Conservation (phyloP, 1,140 invertebrate genomes). For the Pseudomyrmex pallidus region DNA sequence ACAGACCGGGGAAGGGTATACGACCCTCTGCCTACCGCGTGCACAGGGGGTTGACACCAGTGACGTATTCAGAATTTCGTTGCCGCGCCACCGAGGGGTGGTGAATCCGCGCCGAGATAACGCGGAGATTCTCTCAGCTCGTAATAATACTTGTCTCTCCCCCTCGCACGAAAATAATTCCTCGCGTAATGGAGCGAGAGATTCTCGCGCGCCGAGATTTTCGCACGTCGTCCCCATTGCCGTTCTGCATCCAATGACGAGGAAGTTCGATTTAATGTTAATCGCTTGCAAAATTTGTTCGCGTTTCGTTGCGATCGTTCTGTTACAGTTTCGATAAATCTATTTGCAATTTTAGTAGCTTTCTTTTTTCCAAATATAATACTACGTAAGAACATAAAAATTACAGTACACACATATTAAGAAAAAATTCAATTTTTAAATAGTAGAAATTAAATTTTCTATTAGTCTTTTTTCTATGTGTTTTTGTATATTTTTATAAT, state of each 20-base stretch:
- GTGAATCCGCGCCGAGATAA: constrained; percentile 37
- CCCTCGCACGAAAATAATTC: constrained; percentile 37
- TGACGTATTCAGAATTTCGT: constrained; percentile 73
- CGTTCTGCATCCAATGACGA: not conserved
- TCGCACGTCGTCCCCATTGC: not conserved
- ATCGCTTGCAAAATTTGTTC: not conserved
- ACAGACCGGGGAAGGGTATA: constrained; percentile 50
- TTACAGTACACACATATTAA: no score
- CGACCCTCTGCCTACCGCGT: constrained; percentile 63
- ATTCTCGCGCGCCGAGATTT: constrained; percentile 28
- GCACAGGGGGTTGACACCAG: constrained; percentile 60
- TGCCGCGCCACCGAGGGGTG: constrained; percentile 45
- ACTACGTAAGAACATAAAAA: no score
- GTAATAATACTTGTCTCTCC: constrained; percentile 22
- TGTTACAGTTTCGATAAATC: not conserved
- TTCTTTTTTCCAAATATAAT: no score
- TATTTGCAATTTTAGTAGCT: not conserved
- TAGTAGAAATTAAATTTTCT: no score
- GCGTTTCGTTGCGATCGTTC: not conserved
- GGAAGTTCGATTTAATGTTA: not conserved
- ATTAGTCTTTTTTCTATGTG: not conserved
- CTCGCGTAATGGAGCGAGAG: constrained; percentile 35
- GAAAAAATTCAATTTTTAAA: no score
- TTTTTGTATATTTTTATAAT: not conserved
- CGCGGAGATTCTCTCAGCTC: constrained; percentile 43